Evolutionary conservation across 2,888 invertebrate species (phyloP), one percentile per base, ranked within the genome.

Genomic region (Heliconius hortense): DNA sequence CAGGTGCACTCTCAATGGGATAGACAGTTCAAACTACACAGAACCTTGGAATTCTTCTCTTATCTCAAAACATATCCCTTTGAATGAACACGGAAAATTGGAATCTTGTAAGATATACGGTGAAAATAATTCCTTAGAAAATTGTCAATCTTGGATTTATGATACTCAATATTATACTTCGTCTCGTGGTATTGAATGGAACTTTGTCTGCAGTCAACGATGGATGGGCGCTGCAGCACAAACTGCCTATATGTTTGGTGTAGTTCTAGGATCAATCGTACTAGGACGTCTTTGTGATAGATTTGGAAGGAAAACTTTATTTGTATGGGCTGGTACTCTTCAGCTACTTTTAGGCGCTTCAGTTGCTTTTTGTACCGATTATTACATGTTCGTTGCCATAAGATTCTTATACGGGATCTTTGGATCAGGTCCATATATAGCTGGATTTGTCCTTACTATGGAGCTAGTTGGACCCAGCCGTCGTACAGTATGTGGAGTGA

Each of bases 181-280:
- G 0, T 96, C 97, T 0, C 95, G 97, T 43, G 96, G 96, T 3
- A 97, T 97, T 48, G 97, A 98, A 88, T 98, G 97, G 97, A 90
- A 96, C 85, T 96, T 97, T 77, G 97, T 98, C 0, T 98, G 98
- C 86, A 95, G 95, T 79, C 93, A 94, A 60, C 94, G 97, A 66
- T 98, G 97, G 97, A 96, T 97, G 96, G 97, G 97, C 3, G 96
- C 98, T 1, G 88, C 96, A 1, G 96, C 97, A 0, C 97, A 98
- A 85, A 96, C 96, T 0, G 90, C 95, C 2, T 97, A 96, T 86
- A 98, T 98, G 98, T 95, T 97, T 84, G 98, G 98, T 11, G 97
- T 97, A 7, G 96, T 98, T 80, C 92, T 95, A 0, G 98, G 97
- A 0, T 97, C 97, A 0, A 95, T 97, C 0, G 95, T 95, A 0